Evolutionary conservation across 2,888 invertebrate species (phyloP).

Genomic region (Orthosia cruda): DNA sequence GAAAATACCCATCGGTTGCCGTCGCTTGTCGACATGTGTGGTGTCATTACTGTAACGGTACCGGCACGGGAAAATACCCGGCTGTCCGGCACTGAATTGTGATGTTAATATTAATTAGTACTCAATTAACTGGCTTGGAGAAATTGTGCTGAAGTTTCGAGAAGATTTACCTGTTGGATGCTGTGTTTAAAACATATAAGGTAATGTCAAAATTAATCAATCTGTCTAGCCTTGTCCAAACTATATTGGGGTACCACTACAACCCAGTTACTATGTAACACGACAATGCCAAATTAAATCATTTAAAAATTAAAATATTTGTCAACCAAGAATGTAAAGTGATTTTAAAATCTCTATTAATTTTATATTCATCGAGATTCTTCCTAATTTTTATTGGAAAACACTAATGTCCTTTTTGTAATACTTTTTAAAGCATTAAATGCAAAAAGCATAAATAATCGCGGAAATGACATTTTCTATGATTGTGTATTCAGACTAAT

Average conservation of each 20-base stretch:
- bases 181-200: not conserved
- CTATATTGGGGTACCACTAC: no score
- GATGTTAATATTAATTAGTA: slow-evolving; percentile 73
- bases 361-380: not conserved
- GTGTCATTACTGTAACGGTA: slow-evolving; percentile 84
- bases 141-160: slow-evolving; percentile 24
- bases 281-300: not conserved
- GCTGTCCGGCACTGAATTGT: slow-evolving; percentile 71
- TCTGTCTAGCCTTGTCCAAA: not conserved
- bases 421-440: no score
- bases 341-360: not conserved
- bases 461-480: no score
- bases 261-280: not conserved
- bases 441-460: no score
- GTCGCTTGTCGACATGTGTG: slow-evolving; percentile 82
- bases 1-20: slow-evolving; percentile 82
- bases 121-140: slow-evolving; percentile 45
- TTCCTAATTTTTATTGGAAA: not conserved
- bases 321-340: not conserved
- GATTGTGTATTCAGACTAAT: no score
- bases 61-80: slow-evolving; percentile 75
- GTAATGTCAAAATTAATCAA: not conserved
- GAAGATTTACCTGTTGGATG: slow-evolving; percentile 16
- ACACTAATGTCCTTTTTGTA: no score
- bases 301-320: not conserved